Base-by-base conservation (phyloP, 1,140 invertebrate genomes). In the Calosoma granatense region DNA sequence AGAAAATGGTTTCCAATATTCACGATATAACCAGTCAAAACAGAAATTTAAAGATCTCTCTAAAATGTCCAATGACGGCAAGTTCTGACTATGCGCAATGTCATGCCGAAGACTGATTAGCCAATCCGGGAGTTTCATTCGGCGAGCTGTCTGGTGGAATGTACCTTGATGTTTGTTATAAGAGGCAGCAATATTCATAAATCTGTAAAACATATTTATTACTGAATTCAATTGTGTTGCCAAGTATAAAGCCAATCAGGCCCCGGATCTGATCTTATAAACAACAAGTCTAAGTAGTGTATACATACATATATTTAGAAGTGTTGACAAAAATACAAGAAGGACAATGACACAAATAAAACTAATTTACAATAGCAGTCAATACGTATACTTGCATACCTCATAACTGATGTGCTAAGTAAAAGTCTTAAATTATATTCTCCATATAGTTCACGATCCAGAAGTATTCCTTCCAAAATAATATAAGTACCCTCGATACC, bases 401-500 rank as follows among this genome's bases (percentile, higher is more conserved):
- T 63, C 58, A 69, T 60, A 36, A 69, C 36, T 9, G 64, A 59
- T 15, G 63, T 57, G 17, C 62, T 56, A 56, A 63, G 66, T 15
- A 66, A 59, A 52, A 61, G 55, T 14, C 20, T 39, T 51, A 59
- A n/a, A 53, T 60, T 57, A 21, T 64, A 53, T 6, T 61, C 43
- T n/a, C 58, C 53, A 23, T 61, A 54, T 4, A 30, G 53, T 1
- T 57, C 41, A 22, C 57, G 36, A 47, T 63, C 56, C 15, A 51
- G 20, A 14, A 67, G 54, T 17, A 69, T 26, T 1, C 62, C 82
- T 71, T 85, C 78, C n/a, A 86, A 65, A 39, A 87, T 67, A 17
- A 73, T 75, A 22, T 84, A 65, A 1, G 84, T 84, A 19, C 82
- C 82, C 64, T 87, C 84, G 19, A 85, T 76, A 1, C 82, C 84